Evolutionary conservation across 2,113 vertebrate species (phyloP).

Genomic region (Cinclus cinclus): DNA sequence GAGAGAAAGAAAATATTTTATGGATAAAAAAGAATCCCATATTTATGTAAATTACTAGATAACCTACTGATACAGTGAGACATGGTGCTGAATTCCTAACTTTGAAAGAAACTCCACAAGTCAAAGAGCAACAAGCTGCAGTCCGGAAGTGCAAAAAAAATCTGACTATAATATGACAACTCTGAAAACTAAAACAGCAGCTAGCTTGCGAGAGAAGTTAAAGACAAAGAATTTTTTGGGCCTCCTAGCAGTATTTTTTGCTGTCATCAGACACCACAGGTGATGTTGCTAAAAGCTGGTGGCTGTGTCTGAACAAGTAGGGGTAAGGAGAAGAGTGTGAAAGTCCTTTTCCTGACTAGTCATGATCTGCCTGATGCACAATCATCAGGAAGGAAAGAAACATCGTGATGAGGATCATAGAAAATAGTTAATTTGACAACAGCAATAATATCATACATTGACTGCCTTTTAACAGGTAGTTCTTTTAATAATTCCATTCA

Average conservation of each 20-base stretch:
- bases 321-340: conserved; percentile 29
- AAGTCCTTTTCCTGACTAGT: conserved; percentile 13
- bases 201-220: not conserved
- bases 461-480: not conserved
- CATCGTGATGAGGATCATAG: not conserved
- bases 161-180: not conserved
- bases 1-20: not conserved
- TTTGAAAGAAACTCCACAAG: not conserved
- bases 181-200: not conserved
- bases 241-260: conserved; percentile 48
- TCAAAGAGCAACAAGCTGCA: not conserved
- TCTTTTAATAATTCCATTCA: not conserved
- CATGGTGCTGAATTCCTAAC: not conserved
- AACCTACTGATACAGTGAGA: not conserved
- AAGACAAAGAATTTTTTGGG: conserved; percentile 7
- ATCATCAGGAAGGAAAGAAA: not conserved
- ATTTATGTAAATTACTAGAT: not conserved
- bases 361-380: not conserved
- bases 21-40: not conserved
- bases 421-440: not conserved
- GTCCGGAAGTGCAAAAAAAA: not conserved
- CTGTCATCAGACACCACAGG: conserved; percentile 31
- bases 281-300: conserved; percentile 25
- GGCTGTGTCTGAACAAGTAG: conserved; percentile 21
- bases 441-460: accelerated